These are phyloP conservation scores for Morpho helenor DNA, from an alignment of 2,888 invertebrate genomes.

Conservation along the genomic window DNA sequence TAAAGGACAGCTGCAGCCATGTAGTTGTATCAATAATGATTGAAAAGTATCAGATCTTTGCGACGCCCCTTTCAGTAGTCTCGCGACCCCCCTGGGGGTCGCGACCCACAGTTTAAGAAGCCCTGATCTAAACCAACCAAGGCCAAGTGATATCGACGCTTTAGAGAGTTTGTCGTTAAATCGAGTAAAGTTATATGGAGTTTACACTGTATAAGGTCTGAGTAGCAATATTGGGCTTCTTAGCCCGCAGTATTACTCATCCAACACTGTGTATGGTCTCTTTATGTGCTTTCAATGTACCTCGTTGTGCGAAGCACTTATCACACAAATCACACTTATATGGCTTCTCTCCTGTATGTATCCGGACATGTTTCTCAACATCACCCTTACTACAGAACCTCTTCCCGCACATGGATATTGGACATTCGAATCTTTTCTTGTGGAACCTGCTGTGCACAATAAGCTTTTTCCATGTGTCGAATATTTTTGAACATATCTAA, in stretches of 20 bases:
- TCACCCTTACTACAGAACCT: slow-evolving; percentile 59
- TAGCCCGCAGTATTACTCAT: neutral
- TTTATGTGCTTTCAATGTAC: slow-evolving; percentile 48
- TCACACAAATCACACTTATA: slow-evolving; percentile 50
- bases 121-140: too few species aligned
- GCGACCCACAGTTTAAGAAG: too few species aligned
- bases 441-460: slow-evolving; percentile 56
- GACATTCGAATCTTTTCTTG: slow-evolving; percentile 46
- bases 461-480: slow-evolving; percentile 47
- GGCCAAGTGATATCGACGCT: too few species aligned
- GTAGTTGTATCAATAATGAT: too few species aligned
- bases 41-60: too few species aligned
- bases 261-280: slow-evolving; percentile 36
- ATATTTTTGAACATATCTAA: slow-evolving; percentile 57
- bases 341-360: slow-evolving; percentile 65
- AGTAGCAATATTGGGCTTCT: neutral
- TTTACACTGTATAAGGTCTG: too few species aligned
- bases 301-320: slow-evolving; percentile 52
- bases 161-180: too few species aligned
- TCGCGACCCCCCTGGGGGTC: too few species aligned
- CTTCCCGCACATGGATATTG: slow-evolving; percentile 49
- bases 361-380: slow-evolving; percentile 55
- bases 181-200: too few species aligned
- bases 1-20: too few species aligned
- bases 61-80: too few species aligned